Base-by-base conservation (phyloP, 2,888 invertebrate species). In the Scaptomyza cyrtandrae region DNA sequence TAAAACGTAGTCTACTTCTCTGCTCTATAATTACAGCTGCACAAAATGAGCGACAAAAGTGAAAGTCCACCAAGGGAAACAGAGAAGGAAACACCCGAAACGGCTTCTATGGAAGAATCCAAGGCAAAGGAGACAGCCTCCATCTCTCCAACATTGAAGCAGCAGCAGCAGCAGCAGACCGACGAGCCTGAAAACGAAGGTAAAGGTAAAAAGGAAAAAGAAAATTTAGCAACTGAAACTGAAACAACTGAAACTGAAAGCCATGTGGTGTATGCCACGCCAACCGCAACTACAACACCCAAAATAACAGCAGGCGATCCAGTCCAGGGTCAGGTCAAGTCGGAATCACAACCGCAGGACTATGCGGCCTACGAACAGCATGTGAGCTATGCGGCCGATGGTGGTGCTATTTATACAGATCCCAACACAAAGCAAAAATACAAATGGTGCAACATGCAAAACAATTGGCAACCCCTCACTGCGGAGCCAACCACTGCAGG, bases 321-420 rank as follows among this genome's bases (percentile, higher is more conserved):
- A 13, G 52, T 35, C 31, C 48, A 49, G 27, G 64, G 41, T 14
- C 60, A 54, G 53, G 46, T 27, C 39, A 48, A 57, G 49, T 19
- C 35, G 19, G 61, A 59, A 13, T 11, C 62, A 52, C 9, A 72
- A 4, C 79, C 62, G 64, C 83, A 80, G 65, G 87, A 86, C 24
- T 86, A 76, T 61, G 75, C 80, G 27, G 83, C 71, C 44, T 83
- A 94, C 88, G 92, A 93, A 19, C 92, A 95, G 77, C 93, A 95
- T 91, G 93, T 96, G 24, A 94, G 94, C 31, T 96, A 96, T 87
- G 86, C 75, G 14, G 94, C 95, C 90, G 95, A 94, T 35, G 94
- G 95, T 63, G 91, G 93, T 69, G 96, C 96, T 27, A 93, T 96
- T 75, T 96, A 96, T 80, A 96, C 95, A 19, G 96, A 97, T 90